phyloP scores from a whole-genome alignment of 2,888 invertebrate genomes.

The Poecilus cupreus region DNA sequence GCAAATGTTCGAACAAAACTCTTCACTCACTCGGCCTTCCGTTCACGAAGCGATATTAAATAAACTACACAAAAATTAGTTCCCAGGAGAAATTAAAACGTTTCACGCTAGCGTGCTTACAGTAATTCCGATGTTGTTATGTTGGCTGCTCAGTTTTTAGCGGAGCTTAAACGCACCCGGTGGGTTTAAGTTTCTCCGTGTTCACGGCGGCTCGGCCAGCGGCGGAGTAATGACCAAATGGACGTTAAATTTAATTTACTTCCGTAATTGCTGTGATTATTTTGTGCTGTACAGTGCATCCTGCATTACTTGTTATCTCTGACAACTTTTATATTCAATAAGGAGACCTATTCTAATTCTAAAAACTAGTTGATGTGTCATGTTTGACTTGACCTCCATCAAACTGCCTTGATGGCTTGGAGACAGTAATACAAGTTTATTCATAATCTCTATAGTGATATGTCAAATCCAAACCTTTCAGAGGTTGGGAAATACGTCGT shows the following conservation, averaged over 20 bases:
- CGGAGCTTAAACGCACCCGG: constrained; percentile 26
- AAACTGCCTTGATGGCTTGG: too few relatives aligned
- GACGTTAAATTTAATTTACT: background rate
- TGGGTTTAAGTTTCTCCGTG: background rate
- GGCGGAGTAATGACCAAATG: background rate
- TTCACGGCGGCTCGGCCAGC: too few relatives aligned
- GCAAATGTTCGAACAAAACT: constrained; percentile 4
- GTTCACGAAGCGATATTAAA: constrained; percentile 31
- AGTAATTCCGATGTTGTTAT: constrained; percentile 24
- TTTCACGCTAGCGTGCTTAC: constrained; percentile 19
- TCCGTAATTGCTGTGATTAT: background rate
- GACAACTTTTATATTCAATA: too few relatives aligned
- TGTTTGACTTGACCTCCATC: too few relatives aligned
- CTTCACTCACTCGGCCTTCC: background rate
- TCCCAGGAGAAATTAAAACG: constrained; percentile 38
- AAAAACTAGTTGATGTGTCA: too few relatives aligned
- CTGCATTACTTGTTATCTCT: background rate
- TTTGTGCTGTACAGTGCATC: background rate
- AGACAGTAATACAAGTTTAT: too few relatives aligned
- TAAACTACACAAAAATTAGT: constrained; percentile 46
- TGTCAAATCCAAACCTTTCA: too few relatives aligned
- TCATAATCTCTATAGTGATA: too few relatives aligned
- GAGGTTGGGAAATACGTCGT: too few relatives aligned
- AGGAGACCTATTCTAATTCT: too few relatives aligned
- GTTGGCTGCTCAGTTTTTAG: constrained; percentile 16